These are phyloP conservation scores for Eulemur rufifrons DNA, from an alignment of 2,113 vertebrate genomes.

Conservation along the genomic window DNA sequence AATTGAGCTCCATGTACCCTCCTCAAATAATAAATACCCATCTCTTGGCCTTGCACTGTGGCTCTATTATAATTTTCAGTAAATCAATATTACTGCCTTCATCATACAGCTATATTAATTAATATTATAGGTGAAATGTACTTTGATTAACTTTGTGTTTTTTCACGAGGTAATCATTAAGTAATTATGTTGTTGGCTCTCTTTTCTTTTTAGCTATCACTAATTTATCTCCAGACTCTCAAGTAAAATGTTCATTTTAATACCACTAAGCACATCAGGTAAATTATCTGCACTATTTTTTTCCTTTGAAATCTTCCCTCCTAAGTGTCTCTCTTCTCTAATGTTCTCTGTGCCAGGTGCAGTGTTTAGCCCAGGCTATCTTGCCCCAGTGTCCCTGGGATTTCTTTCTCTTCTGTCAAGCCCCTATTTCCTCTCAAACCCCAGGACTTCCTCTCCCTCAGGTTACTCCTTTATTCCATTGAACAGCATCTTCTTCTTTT, in stretches of 20 bases:
- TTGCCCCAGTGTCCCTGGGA: rapidly evolving
- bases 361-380: background rate
- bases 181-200: background rate
- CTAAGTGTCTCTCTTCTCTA: background rate
- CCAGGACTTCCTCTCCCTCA: background rate
- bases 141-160: background rate
- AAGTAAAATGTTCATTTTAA: background rate
- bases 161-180: background rate
- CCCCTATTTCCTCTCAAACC: background rate
- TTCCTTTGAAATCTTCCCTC: background rate
- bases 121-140: background rate
- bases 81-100: background rate
- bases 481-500: background rate
- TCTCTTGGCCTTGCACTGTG: background rate
- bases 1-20: background rate
- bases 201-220: background rate
- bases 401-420: background rate
- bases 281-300: background rate
- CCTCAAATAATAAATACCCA: background rate
- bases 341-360: background rate
- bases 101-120: background rate
- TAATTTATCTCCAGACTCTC: background rate
- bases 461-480: background rate
- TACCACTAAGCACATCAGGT: background rate
- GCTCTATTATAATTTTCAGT: background rate